These are phyloP conservation scores for Malurus melanocephalus DNA, from an alignment of 2,113 vertebrate species.

Conservation along the genomic window DNA sequence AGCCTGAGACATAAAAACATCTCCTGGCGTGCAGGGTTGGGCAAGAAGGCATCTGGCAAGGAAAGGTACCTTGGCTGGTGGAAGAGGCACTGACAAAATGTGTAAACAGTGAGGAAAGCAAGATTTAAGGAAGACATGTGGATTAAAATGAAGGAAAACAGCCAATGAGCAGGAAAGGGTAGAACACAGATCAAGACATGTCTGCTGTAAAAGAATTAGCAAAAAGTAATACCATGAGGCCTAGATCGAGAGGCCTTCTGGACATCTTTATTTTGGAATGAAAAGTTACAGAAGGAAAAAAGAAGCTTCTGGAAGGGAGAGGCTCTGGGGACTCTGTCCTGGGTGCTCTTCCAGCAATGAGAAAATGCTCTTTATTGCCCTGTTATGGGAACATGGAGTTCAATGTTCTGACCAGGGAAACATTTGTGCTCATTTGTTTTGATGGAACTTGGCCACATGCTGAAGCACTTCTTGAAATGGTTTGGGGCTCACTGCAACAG, in stretches of 20 bases:
- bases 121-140: not conserved
- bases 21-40: not conserved
- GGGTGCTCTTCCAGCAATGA: not conserved
- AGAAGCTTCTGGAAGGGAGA: not conserved
- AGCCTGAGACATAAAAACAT: not conserved
- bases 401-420: not conserved
- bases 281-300: not conserved
- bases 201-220: not conserved
- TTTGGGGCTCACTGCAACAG: not conserved
- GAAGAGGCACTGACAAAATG: not conserved
- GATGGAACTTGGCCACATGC: not conserved
- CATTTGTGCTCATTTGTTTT: not conserved
- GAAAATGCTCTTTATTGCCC: not conserved
- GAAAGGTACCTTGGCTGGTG: not conserved
- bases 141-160: constrained; percentile 12
- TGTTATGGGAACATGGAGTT: not conserved
- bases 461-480: not conserved
- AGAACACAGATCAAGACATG: not conserved
- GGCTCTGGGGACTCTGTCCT: not conserved
- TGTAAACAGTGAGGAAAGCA: not conserved
- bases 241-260: not conserved
- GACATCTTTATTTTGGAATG: not conserved
- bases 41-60: constrained; percentile 21
- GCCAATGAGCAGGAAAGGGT: not conserved
- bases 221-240: not conserved